Evolutionary conservation across 2,888 invertebrate genomes (phyloP).

Genomic region (Ceriagrion tenellum): DNA sequence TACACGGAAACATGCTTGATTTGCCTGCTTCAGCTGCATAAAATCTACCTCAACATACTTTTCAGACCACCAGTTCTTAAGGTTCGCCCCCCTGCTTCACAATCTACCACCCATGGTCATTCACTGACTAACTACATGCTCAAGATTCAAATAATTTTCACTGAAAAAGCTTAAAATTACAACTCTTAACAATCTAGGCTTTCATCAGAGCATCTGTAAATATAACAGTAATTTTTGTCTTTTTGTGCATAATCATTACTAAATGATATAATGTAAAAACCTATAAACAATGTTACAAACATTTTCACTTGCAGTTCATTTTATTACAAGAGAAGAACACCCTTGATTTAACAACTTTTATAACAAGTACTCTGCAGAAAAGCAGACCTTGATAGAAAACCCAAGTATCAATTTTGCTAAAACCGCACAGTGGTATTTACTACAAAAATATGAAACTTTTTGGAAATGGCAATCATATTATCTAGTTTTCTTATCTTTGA

Average conservation of each 20-base stretch:
- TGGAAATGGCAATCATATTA: constrained; percentile 35
- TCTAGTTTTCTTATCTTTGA: constrained; percentile 14
- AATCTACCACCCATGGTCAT: constrained; percentile 45
- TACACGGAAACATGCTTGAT: constrained; percentile 66
- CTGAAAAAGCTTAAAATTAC: constrained; percentile 64
- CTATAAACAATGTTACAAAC: constrained; percentile 59
- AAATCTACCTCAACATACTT: constrained; percentile 53
- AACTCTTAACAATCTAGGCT: constrained; percentile 57
- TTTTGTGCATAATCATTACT: constrained; percentile 66
- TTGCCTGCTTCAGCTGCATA: constrained; percentile 65
- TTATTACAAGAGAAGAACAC: constrained; percentile 54
- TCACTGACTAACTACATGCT: constrained; percentile 57
- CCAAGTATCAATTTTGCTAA: constrained; percentile 50
- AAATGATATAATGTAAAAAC: constrained; percentile 62
- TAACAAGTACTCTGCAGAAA: constrained; percentile 64
- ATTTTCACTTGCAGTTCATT: constrained; percentile 54
- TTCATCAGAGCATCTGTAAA: constrained; percentile 58
- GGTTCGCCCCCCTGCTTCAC: constrained; percentile 19
- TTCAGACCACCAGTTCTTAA: constrained; percentile 15
- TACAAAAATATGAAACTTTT: constrained; percentile 64
- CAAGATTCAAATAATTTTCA: constrained; percentile 51
- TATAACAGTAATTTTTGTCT: constrained; percentile 67
- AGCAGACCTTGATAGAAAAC: constrained; percentile 61
- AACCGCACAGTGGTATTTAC: constrained; percentile 45
- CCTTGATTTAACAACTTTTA: constrained; percentile 60